Conservation (phyloP, 2,113 vertebrate genomes). For the Leucosticte australis region DNA sequence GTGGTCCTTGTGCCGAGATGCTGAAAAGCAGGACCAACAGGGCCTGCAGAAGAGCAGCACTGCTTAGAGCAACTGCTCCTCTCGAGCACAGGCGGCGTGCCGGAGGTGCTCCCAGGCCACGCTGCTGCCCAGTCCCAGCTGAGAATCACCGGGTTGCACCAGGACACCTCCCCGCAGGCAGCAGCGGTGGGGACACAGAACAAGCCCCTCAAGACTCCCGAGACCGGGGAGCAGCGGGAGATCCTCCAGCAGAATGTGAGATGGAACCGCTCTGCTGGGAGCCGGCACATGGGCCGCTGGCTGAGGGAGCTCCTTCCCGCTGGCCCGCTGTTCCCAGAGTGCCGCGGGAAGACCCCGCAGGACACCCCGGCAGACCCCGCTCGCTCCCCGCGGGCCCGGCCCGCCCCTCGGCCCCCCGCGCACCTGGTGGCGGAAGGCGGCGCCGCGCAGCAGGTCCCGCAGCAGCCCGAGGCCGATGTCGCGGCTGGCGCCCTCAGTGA, state of each 20-base stretch:
- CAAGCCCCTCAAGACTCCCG: rapidly evolving
- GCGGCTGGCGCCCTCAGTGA: constrained; percentile 82
- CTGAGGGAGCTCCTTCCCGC: rapidly evolving
- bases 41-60: not conserved
- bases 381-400: not conserved
- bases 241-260: rapidly evolving
- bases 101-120: not conserved
- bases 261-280: rapidly evolving
- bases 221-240: rapidly evolving
- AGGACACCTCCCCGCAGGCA: not conserved
- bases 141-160: too few relatives aligned
- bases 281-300: rapidly evolving
- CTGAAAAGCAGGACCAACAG: not conserved
- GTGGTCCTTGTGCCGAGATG: rapidly evolving
- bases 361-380: not conserved
- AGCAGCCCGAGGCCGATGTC: constrained; percentile 82
- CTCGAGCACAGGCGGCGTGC: rapidly evolving
- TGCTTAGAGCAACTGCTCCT: not conserved
- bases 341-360: not conserved
- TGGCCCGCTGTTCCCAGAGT: rapidly evolving
- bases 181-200: not conserved
- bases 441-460: constrained; percentile 78
- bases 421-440: constrained; percentile 88
- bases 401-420: not conserved
- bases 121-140: too few relatives aligned